A percentile compares a stretch with the other conserved stretches of the same genome.
These are phyloP conservation scores for Perccottus glenii DNA, from an alignment of 2,113 vertebrate genomes.

Conservation along the genomic window DNA sequence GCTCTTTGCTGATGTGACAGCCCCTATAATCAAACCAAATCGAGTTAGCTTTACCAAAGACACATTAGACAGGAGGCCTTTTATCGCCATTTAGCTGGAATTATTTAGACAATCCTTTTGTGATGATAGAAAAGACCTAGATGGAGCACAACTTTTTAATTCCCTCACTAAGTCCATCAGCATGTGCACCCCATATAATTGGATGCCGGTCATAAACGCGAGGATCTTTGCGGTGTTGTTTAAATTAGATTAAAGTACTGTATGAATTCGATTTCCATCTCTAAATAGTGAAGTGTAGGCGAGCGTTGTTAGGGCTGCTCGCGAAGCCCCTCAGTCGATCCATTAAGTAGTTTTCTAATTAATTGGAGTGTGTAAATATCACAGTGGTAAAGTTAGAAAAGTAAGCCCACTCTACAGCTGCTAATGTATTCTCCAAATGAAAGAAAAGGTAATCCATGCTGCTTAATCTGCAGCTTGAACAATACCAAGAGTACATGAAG, in stretches of 20 bases:
- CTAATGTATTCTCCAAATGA: slow-evolving; percentile 26
- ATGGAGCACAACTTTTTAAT: slow-evolving; percentile 43
- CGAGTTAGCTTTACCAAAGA: slow-evolving; percentile 36
- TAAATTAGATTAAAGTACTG: slow-evolving; percentile 61
- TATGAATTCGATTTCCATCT: slow-evolving; percentile 62
- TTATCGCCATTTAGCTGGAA: slow-evolving; percentile 44
- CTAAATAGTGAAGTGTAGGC: slow-evolving; percentile 49
- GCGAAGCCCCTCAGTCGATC: slow-evolving; percentile 52
- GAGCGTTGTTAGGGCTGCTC: slow-evolving; percentile 34
- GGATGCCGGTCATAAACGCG: slow-evolving; percentile 63
- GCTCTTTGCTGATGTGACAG: slow-evolving; percentile 38
- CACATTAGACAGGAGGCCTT: slow-evolving; percentile 48
- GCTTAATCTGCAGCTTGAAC: slow-evolving; percentile 17
- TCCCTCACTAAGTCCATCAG: slow-evolving; percentile 27
- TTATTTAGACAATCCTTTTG: slow-evolving; percentile 41
- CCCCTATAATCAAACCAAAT: slow-evolving; percentile 37
- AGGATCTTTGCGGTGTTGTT: slow-evolving; percentile 54
- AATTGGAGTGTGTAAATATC: slow-evolving; percentile 55
- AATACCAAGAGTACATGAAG: slow-evolving; percentile 32
- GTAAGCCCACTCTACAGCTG: slow-evolving; percentile 18
- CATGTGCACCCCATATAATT: slow-evolving; percentile 46
- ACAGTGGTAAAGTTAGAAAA: slow-evolving; percentile 22
- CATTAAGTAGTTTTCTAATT: slow-evolving; percentile 60
- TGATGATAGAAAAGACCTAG: slow-evolving; percentile 28
- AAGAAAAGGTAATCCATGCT: slow-evolving; percentile 20